These are phyloP conservation scores for Cosmorhoe ocellata DNA, from an alignment of 2,888 invertebrate genomes.

Conservation along the genomic window DNA sequence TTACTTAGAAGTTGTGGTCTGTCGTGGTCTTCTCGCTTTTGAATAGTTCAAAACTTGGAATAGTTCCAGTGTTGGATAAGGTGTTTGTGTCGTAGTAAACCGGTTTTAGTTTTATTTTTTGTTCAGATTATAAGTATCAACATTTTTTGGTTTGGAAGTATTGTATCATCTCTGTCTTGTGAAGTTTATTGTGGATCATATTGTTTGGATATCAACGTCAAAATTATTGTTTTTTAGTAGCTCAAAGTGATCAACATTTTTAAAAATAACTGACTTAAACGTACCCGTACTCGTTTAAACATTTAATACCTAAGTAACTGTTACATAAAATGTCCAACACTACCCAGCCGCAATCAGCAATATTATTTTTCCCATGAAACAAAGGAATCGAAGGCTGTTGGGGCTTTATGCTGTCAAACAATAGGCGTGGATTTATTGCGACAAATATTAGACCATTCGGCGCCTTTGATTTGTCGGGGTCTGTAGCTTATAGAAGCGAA, in stretches of 20 bases:
- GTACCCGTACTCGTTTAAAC: too few relatives aligned
- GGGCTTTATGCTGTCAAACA: constrained; percentile 10
- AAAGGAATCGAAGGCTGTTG: constrained; percentile 7
- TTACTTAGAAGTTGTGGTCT: constrained; percentile 22
- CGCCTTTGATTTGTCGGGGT: constrained; percentile 10
- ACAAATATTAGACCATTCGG: constrained; percentile 15
- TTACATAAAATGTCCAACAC: background rate
- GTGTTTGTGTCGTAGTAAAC: constrained; percentile 5
- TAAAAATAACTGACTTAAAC: too few relatives aligned
- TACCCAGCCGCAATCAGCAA: constrained; percentile 1
- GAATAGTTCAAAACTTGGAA: constrained; percentile 22
- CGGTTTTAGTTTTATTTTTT: background rate
- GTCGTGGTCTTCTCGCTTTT: constrained; percentile 12
- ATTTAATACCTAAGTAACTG: too few relatives aligned
- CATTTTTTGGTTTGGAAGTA: too few relatives aligned
- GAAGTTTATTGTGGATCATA: too few relatives aligned
- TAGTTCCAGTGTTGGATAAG: constrained; percentile 16
- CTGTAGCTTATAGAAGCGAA: background rate
- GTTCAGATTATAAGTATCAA: too few relatives aligned
- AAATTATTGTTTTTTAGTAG: too few relatives aligned
- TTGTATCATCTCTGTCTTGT: too few relatives aligned
- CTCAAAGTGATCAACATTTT: too few relatives aligned
- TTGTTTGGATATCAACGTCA: too few relatives aligned
- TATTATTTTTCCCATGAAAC: constrained; percentile 14
- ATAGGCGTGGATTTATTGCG: constrained; percentile 14